Percentiles rank a stretch among this genome's conserved stretches.
These are phyloP conservation scores for Timandra comae DNA, from an alignment of 2,888 invertebrate species.

Conservation along the genomic window DNA sequence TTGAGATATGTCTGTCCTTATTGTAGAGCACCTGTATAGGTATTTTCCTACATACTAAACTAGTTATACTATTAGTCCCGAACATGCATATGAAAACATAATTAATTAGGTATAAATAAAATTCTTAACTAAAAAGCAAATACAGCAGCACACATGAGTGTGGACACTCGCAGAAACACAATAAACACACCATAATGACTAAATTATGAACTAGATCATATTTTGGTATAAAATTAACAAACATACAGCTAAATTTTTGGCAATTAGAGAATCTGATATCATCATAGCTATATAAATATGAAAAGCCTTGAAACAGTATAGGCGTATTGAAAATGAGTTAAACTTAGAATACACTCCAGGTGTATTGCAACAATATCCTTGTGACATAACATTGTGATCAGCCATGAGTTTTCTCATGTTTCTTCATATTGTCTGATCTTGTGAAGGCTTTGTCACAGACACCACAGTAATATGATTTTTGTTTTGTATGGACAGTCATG, in stretches of 20 bases:
- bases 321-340: slow-evolving; percentile 2
- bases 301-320: slow-evolving; percentile 32
- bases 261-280: slow-evolving; percentile 71
- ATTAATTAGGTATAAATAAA: slow-evolving; percentile 37
- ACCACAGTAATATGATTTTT: slow-evolving; percentile 73
- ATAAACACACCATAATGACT: slow-evolving; percentile 72
- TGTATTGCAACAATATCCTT: slow-evolving; percentile 10
- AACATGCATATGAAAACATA: slow-evolving; percentile 61
- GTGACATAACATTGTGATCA: slow-evolving; percentile 31
- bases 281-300: slow-evolving; percentile 29
- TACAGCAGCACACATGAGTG: slow-evolving; percentile 68
- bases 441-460: slow-evolving; percentile 75
- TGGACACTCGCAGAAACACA: slow-evolving; percentile 62
- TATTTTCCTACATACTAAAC: slow-evolving; percentile 51
- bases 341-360: slow-evolving; percentile 16
- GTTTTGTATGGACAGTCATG: slow-evolving; percentile 74
- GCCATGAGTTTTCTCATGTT: slow-evolving; percentile 75
- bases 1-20: slow-evolving; percentile 70
- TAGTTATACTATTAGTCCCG: slow-evolving; percentile 38
- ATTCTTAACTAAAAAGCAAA: slow-evolving; percentile 58
- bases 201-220: slow-evolving; percentile 72
- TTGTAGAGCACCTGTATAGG: slow-evolving; percentile 71
- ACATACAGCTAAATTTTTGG: slow-evolving; percentile 72
- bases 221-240: slow-evolving; percentile 68
- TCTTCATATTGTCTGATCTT: slow-evolving; percentile 74